These are phyloP conservation scores for Parazoanthus darwini DNA, from an alignment of 92 coral and sea anemone species.

Conservation along the genomic window DNA sequence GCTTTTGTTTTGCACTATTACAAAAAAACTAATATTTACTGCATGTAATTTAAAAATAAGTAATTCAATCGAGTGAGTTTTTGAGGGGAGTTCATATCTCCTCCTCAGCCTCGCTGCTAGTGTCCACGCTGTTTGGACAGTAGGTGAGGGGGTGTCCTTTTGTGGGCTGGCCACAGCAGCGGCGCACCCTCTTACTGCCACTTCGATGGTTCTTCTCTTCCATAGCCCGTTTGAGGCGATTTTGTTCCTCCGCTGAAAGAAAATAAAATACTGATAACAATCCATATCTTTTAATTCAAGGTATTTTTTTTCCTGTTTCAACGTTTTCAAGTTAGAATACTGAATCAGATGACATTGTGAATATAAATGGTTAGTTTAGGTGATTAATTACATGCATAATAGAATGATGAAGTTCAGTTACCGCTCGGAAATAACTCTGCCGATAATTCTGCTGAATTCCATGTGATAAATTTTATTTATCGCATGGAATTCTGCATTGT, in stretches of 20 bases:
- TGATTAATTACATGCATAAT: constrained; percentile 20
- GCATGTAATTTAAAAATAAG: too few species aligned
- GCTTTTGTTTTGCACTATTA: too few species aligned
- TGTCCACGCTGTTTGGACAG: constrained; percentile 11
- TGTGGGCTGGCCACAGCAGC: constrained; percentile 31
- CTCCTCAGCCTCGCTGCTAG: not conserved
- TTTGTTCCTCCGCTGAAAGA: constrained; percentile 35
- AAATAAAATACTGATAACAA: constrained; percentile 12
- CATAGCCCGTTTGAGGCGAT: constrained; percentile 32
- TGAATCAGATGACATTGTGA: constrained; percentile 22
- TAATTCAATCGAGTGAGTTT: too few species aligned
- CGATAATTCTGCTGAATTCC: too few species aligned
- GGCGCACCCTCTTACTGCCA: constrained; percentile 37
- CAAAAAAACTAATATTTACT: too few species aligned
- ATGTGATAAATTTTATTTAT: too few species aligned
- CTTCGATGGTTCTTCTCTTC: constrained; percentile 15
- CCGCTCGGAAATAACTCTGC: constrained; percentile 19
- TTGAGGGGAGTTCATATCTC: not conserved
- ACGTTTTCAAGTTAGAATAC: constrained; percentile 1
- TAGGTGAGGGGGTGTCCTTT: constrained; percentile 37
- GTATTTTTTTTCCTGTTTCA: constrained; percentile 5
- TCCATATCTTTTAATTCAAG: not conserved
- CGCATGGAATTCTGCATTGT: too few species aligned
- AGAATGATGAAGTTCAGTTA: constrained; percentile 17
- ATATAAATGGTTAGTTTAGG: not conserved